Conservation (phyloP, 1,140 invertebrate species). For the Aporrectodea caliginosa region DNA sequence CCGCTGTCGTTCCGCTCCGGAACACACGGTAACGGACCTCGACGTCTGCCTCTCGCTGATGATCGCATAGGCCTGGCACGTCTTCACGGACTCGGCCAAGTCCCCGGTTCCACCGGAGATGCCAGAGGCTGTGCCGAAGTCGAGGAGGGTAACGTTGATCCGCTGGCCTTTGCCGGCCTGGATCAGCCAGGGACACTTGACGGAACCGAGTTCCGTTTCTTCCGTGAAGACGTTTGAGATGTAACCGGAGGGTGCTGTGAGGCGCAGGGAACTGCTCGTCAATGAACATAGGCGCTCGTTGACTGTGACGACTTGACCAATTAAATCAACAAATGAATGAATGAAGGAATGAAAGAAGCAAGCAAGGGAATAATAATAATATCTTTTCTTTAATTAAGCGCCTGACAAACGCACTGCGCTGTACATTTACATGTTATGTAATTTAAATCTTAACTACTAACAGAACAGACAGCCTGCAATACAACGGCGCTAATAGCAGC, state of each 20-base stretch:
- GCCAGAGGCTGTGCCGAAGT: constrained; percentile 7
- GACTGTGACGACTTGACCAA: not conserved
- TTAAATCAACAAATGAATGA: no score
- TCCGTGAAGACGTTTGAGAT: constrained; percentile 9
- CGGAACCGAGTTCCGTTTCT: constrained; percentile 1
- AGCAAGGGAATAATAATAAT: no score
- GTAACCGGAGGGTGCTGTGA: not conserved
- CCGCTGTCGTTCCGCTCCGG: not conserved
- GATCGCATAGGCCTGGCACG: not conserved
- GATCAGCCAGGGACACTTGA: constrained; percentile 8
- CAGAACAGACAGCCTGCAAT: no score
- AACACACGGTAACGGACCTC: not conserved
- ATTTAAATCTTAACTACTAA: no score
- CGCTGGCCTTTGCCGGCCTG: not conserved
- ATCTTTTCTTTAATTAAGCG: no score
- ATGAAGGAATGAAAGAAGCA: no score
- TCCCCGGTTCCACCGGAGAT: not conserved
- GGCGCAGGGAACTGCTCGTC: not conserved
- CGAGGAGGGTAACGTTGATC: constrained; percentile 14
- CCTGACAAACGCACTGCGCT: no score
- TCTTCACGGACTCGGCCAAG: not conserved
- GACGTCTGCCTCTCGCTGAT: not conserved
- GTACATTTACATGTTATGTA: no score
- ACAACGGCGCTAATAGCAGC: no score
- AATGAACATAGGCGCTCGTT: not conserved